These are phyloP conservation scores for Heliconius hortense DNA, from an alignment of 2,888 invertebrate genomes.

Conservation along the genomic window DNA sequence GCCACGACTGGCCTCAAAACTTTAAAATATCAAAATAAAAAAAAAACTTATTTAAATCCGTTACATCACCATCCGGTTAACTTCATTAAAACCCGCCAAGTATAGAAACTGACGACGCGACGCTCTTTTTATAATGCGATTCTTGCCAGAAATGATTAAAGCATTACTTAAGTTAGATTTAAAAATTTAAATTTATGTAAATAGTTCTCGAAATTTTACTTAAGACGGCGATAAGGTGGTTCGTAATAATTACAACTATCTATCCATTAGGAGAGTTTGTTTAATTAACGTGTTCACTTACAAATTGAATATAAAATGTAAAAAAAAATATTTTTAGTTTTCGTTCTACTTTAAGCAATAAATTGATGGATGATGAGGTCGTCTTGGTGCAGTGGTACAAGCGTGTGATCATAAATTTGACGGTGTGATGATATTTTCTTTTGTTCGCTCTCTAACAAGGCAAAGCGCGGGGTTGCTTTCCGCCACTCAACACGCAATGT, in stretches of 20 bases:
- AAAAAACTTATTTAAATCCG: slow-evolving; percentile 68
- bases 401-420: too few species aligned
- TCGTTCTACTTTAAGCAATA: background rate
- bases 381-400: too few species aligned
- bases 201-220: slow-evolving; percentile 27
- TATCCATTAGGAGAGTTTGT: slow-evolving; percentile 3
- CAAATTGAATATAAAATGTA: slow-evolving; percentile 11
- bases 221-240: slow-evolving; percentile 18
- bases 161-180: slow-evolving; percentile 13
- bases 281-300: slow-evolving; percentile 13
- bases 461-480: too few species aligned
- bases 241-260: slow-evolving; percentile 17
- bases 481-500: too few species aligned
- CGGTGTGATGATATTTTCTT: too few species aligned
- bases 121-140: slow-evolving; percentile 39
- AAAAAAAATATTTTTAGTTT: background rate
- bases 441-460: too few species aligned
- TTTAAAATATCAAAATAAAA: slow-evolving; percentile 46
- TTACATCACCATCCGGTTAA: slow-evolving; percentile 66
- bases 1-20: background rate
- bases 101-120: slow-evolving; percentile 55
- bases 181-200: slow-evolving; percentile 29
- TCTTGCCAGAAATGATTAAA: slow-evolving; percentile 23
- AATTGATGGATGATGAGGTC: background rate
- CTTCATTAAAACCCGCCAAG: slow-evolving; percentile 71